Evolutionary conservation across 2,113 vertebrate species (phyloP).

Genomic region (Eidolon helvum): DNA sequence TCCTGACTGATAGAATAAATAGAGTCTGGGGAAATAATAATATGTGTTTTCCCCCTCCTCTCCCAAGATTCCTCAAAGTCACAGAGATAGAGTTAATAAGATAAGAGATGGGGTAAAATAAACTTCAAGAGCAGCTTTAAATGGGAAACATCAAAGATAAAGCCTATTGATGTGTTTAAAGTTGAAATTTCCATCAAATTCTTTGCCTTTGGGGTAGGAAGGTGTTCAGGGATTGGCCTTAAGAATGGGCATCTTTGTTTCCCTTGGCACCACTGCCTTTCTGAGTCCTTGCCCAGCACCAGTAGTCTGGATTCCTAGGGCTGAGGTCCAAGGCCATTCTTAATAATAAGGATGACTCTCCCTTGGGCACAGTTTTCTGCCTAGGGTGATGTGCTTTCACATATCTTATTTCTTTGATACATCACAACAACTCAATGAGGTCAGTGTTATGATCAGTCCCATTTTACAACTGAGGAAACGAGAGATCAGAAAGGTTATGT

Average conservation of each 20-base stretch:
- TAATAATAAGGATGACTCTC: background rate
- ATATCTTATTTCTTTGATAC: background rate
- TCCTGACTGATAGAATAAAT: background rate
- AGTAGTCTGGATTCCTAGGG: background rate
- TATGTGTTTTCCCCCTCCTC: background rate
- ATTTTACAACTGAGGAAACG: slow-evolving; percentile 43
- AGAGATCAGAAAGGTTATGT: background rate
- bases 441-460: background rate
- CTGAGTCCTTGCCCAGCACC: background rate
- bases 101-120: background rate
- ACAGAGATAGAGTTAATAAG: background rate
- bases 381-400: background rate
- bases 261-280: background rate
- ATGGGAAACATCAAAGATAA: background rate
- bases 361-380: slow-evolving; percentile 12
- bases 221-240: background rate
- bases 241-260: background rate
- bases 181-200: background rate
- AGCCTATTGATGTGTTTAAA: background rate
- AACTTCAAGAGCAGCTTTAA: background rate
- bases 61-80: background rate
- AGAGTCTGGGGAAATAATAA: background rate
- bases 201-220: background rate
- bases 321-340: background rate
- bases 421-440: background rate